Base-by-base conservation (phyloP, 2,113 vertebrate species). In the Ranitomeya variabilis region DNA sequence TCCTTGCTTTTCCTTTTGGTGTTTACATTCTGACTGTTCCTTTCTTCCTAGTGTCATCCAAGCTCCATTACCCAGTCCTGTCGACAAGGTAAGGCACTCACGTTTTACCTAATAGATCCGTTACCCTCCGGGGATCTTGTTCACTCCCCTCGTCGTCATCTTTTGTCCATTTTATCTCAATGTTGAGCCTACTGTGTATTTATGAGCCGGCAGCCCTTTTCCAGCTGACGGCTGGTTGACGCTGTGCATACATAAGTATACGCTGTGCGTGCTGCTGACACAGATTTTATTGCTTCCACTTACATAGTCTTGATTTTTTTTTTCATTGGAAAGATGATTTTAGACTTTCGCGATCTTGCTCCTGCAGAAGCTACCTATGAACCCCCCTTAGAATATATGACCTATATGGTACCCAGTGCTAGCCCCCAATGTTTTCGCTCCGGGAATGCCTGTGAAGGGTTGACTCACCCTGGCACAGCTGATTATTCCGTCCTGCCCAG, bases 1-100 rank as follows among this genome's bases (percentile, higher is more conserved):
- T 90, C 69, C 55, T 82, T 83, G 5, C 12, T 6, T 23, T 77
- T 84, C 7, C 18, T 77, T 83, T 74, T 1, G 57, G 1, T 90
- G 19, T 90, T 93, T 83, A 92, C 60, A 76, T 74, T 89, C 79
- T 3, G 18, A 37, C 16, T 18, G 90, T 76, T 89, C 60, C 37
- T 76, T 55, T 18, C 64, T 93, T 93, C 95, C 83, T 92, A 99
- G 98, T 94, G 97, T 99, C 94, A 99, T 99, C 95, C 98, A 98
- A 94, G 94, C 97, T 93, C 96, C 98, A 85, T 95, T 98, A 93
- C 97, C 98, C 91, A 97, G 97, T 95, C 98, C 98, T 93, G 95
- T 99, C 95, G 98, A 99, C 94, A 99, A 99, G 97, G 98, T 99
- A 97, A 97, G 94, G 16, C 90, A 71, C 1, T 59, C 15, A 10